phyloP scores from a whole-genome alignment of 92 coral and sea anemone species.

The Palythoa grandis region DNA sequence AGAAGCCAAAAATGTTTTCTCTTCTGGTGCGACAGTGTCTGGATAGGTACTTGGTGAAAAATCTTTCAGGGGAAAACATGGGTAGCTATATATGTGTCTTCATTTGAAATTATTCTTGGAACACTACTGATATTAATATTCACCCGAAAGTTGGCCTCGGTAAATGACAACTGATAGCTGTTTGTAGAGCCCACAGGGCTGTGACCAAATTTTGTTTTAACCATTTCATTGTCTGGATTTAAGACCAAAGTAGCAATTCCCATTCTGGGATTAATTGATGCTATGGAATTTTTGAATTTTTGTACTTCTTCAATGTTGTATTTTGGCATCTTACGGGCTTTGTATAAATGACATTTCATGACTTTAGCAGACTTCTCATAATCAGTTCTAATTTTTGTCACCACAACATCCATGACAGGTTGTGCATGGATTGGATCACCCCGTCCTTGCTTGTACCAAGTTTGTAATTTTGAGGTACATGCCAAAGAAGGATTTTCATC shows the following conservation, averaged over 20 bases:
- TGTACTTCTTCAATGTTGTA: constrained; percentile 27
- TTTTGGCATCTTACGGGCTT: constrained; percentile 43
- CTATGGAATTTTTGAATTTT: constrained; percentile 14
- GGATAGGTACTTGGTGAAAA: background rate
- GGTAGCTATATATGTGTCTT: constrained; percentile 3
- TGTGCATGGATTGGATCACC: constrained; percentile 48
- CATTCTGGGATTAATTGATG: constrained; percentile 50
- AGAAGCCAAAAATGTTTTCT: constrained; percentile 7
- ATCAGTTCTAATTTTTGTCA: constrained; percentile 50
- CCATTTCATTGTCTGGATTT: constrained; percentile 27
- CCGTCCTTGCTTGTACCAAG: constrained; percentile 46
- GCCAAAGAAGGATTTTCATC: constrained; percentile 47
- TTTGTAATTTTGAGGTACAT: constrained; percentile 53
- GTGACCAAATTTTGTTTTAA: constrained; percentile 31
- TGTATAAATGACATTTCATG: constrained; percentile 38
- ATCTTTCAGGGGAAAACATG: constrained; percentile 11
- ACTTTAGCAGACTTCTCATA: constrained; percentile 42
- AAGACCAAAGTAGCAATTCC: constrained; percentile 40
- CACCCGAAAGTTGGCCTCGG: constrained; percentile 13
- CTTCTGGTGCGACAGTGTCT: background rate
- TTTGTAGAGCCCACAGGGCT: constrained; percentile 50
- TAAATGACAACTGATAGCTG: constrained; percentile 47
- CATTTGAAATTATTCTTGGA: constrained; percentile 2
- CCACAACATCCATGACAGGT: constrained; percentile 42
- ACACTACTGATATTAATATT: background rate